These are phyloP conservation scores for Lysandra coridon DNA, from an alignment of 2,888 invertebrate genomes.

Conservation along the genomic window DNA sequence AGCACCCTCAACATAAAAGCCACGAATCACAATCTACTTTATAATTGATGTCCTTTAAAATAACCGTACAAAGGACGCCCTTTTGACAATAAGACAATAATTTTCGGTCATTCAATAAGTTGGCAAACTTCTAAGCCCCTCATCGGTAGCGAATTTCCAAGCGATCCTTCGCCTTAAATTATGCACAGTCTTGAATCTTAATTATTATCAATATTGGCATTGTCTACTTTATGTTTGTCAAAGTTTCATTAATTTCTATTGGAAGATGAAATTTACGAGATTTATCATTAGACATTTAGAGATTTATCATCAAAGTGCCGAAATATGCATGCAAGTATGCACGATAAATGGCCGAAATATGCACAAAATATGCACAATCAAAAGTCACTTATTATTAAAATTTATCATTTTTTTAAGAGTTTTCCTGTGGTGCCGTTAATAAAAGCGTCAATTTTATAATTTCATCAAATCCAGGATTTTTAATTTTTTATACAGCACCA, in stretches of 20 bases:
- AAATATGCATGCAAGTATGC: too few relatives aligned
- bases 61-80: not conserved
- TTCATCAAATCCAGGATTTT: too few relatives aligned
- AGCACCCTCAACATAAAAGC: too few relatives aligned
- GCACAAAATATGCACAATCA: too few relatives aligned
- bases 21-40: too few relatives aligned
- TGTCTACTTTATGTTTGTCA: not conserved
- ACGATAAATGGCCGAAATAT: too few relatives aligned
- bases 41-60: not conserved
- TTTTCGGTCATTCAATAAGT: not conserved
- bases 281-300: not conserved
- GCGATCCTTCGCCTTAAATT: not conserved
- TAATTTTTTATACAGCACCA: too few relatives aligned
- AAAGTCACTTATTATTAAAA: too few relatives aligned
- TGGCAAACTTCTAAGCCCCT: not conserved
- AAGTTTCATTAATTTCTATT: not conserved
- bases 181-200: not conserved
- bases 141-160: not conserved
- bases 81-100: not conserved
- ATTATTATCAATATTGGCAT: slow-evolving; percentile 14
- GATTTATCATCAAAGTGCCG: too few relatives aligned
- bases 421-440: too few relatives aligned
- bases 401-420: too few relatives aligned
- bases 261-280: not conserved
- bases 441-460: too few relatives aligned